phyloP scores from a whole-genome alignment of 2,888 invertebrate genomes.

The Lasius platythorax region DNA sequence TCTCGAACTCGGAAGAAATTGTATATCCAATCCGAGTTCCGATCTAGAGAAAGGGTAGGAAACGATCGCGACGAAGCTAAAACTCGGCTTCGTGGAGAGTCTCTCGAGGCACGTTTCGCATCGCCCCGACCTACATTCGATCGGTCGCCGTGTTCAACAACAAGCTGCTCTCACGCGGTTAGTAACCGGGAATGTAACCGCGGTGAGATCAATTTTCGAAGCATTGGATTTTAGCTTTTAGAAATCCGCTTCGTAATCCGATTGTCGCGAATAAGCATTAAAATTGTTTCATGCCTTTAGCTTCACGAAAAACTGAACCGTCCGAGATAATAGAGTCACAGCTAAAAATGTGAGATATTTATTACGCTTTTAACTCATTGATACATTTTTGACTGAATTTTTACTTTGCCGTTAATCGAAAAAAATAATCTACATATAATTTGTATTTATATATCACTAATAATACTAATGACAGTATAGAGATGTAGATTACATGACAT shows the following conservation, averaged over 20 bases:
- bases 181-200: constrained; percentile 30
- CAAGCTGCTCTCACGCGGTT: constrained; percentile 49
- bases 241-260: background rate
- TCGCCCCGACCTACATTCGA: constrained; percentile 47
- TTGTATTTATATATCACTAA: background rate
- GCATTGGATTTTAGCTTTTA: background rate
- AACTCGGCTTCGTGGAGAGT: constrained; percentile 13
- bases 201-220: constrained; percentile 29
- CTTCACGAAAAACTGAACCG: background rate
- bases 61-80: constrained; percentile 6
- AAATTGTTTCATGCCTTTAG: background rate
- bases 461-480: background rate
- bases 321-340: background rate
- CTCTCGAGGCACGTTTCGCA: constrained; percentile 28
- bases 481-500: background rate
- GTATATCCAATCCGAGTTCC: constrained; percentile 1
- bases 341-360: background rate
- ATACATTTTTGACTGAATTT: background rate
- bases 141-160: constrained; percentile 42
- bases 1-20: constrained; percentile 38
- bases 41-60: background rate
- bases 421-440: background rate
- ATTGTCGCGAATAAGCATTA: background rate
- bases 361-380: background rate
- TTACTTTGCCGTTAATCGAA: background rate